These are phyloP conservation scores for Trilocha varians DNA, from an alignment of 2,888 invertebrate species.

Conservation along the genomic window DNA sequence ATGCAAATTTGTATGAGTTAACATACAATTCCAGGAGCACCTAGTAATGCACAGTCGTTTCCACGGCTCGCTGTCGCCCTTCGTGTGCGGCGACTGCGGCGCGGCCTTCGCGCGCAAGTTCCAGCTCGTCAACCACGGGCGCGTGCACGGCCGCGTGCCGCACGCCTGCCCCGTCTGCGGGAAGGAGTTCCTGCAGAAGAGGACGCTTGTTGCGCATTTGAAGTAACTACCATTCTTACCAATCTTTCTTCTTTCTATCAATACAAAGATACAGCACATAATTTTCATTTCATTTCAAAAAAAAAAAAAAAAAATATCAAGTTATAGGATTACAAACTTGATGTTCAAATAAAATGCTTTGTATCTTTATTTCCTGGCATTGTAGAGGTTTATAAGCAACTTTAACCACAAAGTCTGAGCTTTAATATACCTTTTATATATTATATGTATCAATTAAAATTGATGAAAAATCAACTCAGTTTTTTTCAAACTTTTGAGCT, in stretches of 20 bases:
- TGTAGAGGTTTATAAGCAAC: too few relatives aligned
- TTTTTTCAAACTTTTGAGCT: too few relatives aligned
- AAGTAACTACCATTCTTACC: slow-evolving; percentile 69
- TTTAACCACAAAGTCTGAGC: too few relatives aligned
- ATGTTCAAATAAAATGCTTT: too few relatives aligned
- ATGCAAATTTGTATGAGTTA: too few relatives aligned
- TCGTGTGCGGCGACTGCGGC: slow-evolving; percentile 93
- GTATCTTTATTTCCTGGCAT: too few relatives aligned
- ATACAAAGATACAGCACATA: too few relatives aligned
- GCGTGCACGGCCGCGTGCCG: slow-evolving; percentile 85
- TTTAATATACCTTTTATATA: too few relatives aligned
- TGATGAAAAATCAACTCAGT: background rate
- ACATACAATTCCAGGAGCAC: slow-evolving; percentile 72
- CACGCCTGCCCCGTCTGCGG: slow-evolving; percentile 87
- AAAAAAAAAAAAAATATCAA: too few relatives aligned
- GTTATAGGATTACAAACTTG: too few relatives aligned
- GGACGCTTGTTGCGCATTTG: slow-evolving; percentile 87
- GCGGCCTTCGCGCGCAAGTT: slow-evolving; percentile 89
- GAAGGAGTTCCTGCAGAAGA: slow-evolving; percentile 88
- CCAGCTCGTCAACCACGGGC: slow-evolving; percentile 87
- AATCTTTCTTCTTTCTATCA: too few relatives aligned
- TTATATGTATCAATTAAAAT: background rate
- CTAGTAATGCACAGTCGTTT: slow-evolving; percentile 90
- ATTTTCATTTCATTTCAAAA: too few relatives aligned
- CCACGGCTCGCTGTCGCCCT: slow-evolving; percentile 97